Base-by-base conservation (phyloP, 2,797 vertebrate species). In the Helicolenus hilgendorfi region DNA sequence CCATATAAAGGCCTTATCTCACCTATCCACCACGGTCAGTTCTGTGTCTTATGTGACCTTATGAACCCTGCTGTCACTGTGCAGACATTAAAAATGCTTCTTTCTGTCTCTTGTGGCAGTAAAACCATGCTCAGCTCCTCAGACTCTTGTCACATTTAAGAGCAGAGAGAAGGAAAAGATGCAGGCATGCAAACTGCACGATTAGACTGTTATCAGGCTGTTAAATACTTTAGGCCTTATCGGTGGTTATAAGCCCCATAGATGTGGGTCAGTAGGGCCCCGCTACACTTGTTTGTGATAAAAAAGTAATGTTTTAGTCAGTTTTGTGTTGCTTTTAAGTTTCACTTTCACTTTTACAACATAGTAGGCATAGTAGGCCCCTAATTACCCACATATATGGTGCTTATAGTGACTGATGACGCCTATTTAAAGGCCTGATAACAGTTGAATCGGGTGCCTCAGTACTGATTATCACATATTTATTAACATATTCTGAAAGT, bases 1-100 rank as follows among this genome's bases (percentile, higher is more conserved):
- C 72, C 99, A 99, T 91, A 99, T 99, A 91, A 99, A 99, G 92
- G 99, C 99, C 84, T 98, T 99, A 95, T 99, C 99, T 88, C 98
- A 99, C 92, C 98, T 99, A 62, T 99, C 99, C 85, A 99, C 98
- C 73, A 99, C 99, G 83, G 99, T 99, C 96, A 98, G 97, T 82
- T 31, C 29, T 67, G 33, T 65, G 11, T 41, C 35, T 56, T 56
- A 7, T 38, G 20, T 56, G 26, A n/a, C 2, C 7, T 11, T n/a
- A 68, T 38, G 27, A 72, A 58, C 60, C 35, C 49, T 41, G 11
- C 5, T 27, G 22, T 22, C 14, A 41, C 29, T 22, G 5, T 71
- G 27, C 62, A 55, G 31, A 72, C 6, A 1, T 33, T 53, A 26
- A 36, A 26, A 31, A 1, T 1, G 11, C 9, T 18, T 73, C 9